Percentiles rank a stretch among this genome's conserved stretches.
Conservation (phyloP, 2,888 invertebrate species). For the Cyrtodaria siliqua region DNA sequence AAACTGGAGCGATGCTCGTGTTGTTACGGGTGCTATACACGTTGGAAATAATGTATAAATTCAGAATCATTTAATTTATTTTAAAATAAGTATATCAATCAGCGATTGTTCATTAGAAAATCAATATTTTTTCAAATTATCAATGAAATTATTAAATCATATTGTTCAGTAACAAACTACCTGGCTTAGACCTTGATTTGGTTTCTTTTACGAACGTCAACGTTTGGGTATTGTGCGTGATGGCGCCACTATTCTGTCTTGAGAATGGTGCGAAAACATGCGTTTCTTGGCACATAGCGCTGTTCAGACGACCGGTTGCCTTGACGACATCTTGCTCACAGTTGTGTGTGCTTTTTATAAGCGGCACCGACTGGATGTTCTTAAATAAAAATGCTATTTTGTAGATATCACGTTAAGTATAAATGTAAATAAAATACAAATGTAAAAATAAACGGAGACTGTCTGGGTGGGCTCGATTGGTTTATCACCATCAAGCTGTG, state of each 20-base stretch:
- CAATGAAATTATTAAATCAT: too few relatives aligned
- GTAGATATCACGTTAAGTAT: too few relatives aligned
- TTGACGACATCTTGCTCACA: slow-evolving; percentile 90
- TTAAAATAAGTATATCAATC: too few relatives aligned
- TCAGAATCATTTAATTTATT: slow-evolving; percentile 1
- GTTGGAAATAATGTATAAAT: too few relatives aligned
- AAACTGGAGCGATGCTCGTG: slow-evolving; percentile 86
- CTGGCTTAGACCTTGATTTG: slow-evolving; percentile 40
- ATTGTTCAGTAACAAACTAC: slow-evolving; percentile 42
- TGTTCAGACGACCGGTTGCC: slow-evolving; percentile 89
- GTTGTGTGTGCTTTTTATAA: slow-evolving; percentile 88
- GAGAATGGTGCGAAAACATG: slow-evolving; percentile 92
- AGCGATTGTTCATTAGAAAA: too few relatives aligned
- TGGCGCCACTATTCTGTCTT: slow-evolving; percentile 85
- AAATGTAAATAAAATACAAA: too few relatives aligned
- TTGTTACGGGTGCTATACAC: slow-evolving; percentile 84
- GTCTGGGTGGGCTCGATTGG: too few relatives aligned
- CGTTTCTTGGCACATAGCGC: slow-evolving; percentile 90
- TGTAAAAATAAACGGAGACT: too few relatives aligned
- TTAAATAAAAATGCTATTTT: slow-evolving; percentile 28
- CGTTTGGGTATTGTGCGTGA: slow-evolving; percentile 85
- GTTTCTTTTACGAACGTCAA: slow-evolving; percentile 73
- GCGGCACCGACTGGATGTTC: slow-evolving; percentile 84
- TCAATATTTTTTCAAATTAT: too few relatives aligned
- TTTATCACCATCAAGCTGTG: too few relatives aligned